Percentiles rank a stretch among this genome's conserved stretches.
phyloP scores from a whole-genome alignment of 2,113 vertebrate species.

The Xenus cinereus region DNA sequence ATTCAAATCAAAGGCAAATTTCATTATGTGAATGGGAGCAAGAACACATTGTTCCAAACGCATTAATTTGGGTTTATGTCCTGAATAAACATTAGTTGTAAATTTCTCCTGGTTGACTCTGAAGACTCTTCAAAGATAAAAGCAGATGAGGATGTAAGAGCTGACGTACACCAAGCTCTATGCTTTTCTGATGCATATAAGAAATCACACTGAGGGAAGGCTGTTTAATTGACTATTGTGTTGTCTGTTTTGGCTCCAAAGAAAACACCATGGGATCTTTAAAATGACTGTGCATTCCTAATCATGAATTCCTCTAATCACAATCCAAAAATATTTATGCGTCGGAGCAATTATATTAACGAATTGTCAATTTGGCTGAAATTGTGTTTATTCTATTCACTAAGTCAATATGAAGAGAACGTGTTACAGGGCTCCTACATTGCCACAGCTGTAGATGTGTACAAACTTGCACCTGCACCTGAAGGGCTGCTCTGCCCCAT shows the following conservation, averaged over 20 bases:
- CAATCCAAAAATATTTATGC: neutral
- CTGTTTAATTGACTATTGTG: neutral
- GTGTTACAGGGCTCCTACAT: neutral
- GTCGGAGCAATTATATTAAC: neutral
- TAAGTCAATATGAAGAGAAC: neutral
- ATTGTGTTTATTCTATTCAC: neutral
- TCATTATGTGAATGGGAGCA: constrained; percentile 25
- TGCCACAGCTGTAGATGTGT: neutral
- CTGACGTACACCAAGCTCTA: neutral
- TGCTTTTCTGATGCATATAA: neutral
- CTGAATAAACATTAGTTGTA: constrained; percentile 10
- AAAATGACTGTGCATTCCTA: neutral
- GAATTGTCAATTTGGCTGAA: neutral
- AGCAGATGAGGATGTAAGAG: neutral
- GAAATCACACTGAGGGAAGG: neutral
- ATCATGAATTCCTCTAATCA: neutral
- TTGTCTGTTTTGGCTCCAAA: neutral
- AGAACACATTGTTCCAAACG: constrained; percentile 22
- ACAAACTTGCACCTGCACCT: neutral
- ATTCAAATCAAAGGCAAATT: constrained; percentile 51
- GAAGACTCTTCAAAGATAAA: constrained; percentile 9
- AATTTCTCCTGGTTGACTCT: neutral
- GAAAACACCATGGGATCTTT: neutral
- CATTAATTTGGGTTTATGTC: constrained; percentile 22
- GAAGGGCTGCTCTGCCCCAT: neutral